Conservation (phyloP, 2,888 invertebrate genomes). For the Limnephilus rhombicus region DNA sequence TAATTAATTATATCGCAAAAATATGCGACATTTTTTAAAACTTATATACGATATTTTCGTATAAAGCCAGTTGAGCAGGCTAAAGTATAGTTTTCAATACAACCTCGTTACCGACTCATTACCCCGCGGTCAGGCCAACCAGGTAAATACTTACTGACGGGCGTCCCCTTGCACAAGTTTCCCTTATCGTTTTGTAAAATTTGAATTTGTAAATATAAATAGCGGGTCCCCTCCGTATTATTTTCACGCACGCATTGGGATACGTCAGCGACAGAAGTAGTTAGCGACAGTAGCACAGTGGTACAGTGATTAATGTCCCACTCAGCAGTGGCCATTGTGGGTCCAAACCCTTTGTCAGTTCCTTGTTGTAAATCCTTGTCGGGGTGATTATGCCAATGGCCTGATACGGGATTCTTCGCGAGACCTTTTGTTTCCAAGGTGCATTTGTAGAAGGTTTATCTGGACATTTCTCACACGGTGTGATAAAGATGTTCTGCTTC, state of each 20-base stretch:
- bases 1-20: neutral
- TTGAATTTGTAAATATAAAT: conserved; percentile 40
- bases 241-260: conserved; percentile 41
- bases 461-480: neutral
- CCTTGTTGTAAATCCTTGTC: conserved; percentile 34
- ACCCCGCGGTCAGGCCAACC: neutral
- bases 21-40: neutral
- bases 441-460: neutral
- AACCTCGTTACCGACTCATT: neutral
- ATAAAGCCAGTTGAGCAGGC: neutral
- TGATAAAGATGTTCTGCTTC: neutral
- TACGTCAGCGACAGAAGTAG: conserved; percentile 37
- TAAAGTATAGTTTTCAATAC: neutral
- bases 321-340: conserved; percentile 40
- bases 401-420: neutral
- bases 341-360: conserved; percentile 38
- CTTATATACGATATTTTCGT: neutral
- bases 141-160: conserved; percentile 31
- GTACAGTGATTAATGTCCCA: conserved; percentile 48
- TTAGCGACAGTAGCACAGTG: conserved; percentile 45
- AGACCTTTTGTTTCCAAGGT: neutral
- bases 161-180: conserved; percentile 30
- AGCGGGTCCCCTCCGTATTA: neutral
- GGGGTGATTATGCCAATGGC: neutral
- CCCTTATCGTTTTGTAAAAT: conserved; percentile 32